These are phyloP conservation scores for Anabas testudineus DNA, from an alignment of 2,797 vertebrate species.

Conservation along the genomic window DNA sequence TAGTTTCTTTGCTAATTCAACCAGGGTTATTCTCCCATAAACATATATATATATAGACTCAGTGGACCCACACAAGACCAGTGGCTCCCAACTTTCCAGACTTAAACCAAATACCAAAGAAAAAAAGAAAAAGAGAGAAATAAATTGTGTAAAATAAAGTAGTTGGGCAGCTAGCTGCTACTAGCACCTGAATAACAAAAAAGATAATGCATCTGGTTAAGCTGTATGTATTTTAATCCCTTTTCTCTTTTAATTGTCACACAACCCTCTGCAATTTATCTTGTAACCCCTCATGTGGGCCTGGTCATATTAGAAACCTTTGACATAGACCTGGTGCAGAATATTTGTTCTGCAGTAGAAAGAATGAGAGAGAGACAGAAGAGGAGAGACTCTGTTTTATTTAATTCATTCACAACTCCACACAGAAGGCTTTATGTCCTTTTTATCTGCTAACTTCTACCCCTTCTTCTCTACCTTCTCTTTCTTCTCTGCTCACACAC, in stretches of 20 bases:
- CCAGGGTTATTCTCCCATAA: no score
- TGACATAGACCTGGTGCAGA: neutral
- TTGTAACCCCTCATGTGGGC: neutral
- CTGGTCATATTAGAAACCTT: neutral
- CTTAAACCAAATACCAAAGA: no score
- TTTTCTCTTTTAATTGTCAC: conserved; percentile 11
- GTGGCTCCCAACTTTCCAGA: neutral
- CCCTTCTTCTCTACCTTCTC: conserved; percentile 19
- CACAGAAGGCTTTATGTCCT: conserved; percentile 18
- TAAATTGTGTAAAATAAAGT: no score
- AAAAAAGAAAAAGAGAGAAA: neutral
- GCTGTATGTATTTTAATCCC: neutral
- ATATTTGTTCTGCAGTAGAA: conserved; percentile 17
- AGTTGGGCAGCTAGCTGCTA: neutral
- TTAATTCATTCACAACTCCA: conserved; percentile 30
- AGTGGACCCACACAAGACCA: neutral
- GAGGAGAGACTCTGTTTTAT: conserved; percentile 28
- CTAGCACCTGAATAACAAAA: neutral
- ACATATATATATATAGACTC: no score
- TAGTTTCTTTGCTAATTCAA: neutral
- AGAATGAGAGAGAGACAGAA: conserved; percentile 2
- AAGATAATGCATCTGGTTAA: neutral
- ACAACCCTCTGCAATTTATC: conserved; percentile 1
- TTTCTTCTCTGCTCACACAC: conserved; percentile 39
- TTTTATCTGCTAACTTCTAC: conserved; percentile 35